Evolutionary conservation across 2,888 invertebrate species (phyloP), one percentile per base, ranked within the genome.

Genomic region (Drosophila tripunctata): DNA sequence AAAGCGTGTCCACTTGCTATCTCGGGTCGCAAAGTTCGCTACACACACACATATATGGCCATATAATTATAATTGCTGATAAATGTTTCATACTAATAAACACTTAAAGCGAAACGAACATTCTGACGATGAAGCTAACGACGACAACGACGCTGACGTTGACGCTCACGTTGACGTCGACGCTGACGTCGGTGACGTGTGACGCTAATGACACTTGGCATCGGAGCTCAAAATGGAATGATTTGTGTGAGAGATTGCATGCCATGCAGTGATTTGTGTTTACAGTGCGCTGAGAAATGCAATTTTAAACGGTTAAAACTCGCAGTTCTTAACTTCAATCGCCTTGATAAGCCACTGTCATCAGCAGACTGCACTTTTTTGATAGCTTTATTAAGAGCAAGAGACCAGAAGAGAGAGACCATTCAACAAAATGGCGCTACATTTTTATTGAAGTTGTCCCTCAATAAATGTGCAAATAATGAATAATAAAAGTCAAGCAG

Each of bases 31-130:
- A 75, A 79, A 83, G 89, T 88, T 90, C 89, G 80, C 78, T 80
- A 80, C 78, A 88, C 88, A 72, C 75, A 78, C 78, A 72, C 75
- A 76, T 70, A 72, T 66, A 72, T 60, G 57, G 78, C 69, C 84
- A 75, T 78, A 89, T 81, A 89, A 90, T 88, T 88, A 88, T 89
- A 89, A 89, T 89, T 88, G 88, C 89, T 90, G 89, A 89, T 89
- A 88, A 88, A 89, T 89, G 88, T 76, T 80, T 80, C 76, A 72
- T 81, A 84, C 85, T 81, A 81, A 81, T 84, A 83, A 83, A 83
- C 87, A 86, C 86, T 68, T 80, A 78, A 76, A 75, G 69, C 75
- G 58, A 78, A n/a, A 62, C 74, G 67, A 74, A 43, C 22, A 10
- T 22, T 43, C 45, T 40, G 45, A 30, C 24, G 48, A 57, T 58